Base-by-base conservation (phyloP, 2,888 invertebrate genomes). In the Liposcelis brunnea region DNA sequence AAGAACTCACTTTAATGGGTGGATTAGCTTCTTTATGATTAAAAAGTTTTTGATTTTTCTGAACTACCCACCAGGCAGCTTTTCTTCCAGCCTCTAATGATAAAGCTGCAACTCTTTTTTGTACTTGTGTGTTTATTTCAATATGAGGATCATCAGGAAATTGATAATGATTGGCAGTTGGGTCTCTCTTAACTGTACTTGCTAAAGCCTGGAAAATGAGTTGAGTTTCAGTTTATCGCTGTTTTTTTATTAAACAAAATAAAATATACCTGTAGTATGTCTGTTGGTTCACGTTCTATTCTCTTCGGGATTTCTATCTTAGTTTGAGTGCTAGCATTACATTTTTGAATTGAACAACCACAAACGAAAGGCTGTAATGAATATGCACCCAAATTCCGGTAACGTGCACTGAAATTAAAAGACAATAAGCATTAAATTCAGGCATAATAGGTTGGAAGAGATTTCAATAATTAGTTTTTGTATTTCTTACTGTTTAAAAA, bases 111-210 rank as follows among this genome's bases (percentile, higher is more conserved):
- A 73, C 65, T 49, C 89, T 67, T 61, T 85, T 78, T 52, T 59
- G 69, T 2, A 64, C 49, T 61, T 79, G 82, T 7, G 82, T 84
- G 48, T 68, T 61, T 1, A 91, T 91, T 52, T 80, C 80, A 12
- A 91, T 67, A 57, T 69, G 89, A 0, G 93, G 91, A 64, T 94
- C 94, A 70, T 94, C 93, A 55, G 86, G 83, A 60, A 78, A 93
- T 59, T 84, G 85, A 60, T 83, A 93, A 60, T 85, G 83, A 2
- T 86, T 71, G n/a, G 86, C 86, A 1, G 86, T 87, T 2, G 75
- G 74, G 62, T 91, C 91, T 36, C 73, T 65, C n/a, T 74, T 71
- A 4, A 86, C 73, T 0, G 90, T 90, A 49, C 72, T 71, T 35
- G 85, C 78, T 49, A 93, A 62, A 2, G 86, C 86, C 63, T 68